Conservation (phyloP, 2,888 invertebrate species). For the Cosmia trapezina region DNA sequence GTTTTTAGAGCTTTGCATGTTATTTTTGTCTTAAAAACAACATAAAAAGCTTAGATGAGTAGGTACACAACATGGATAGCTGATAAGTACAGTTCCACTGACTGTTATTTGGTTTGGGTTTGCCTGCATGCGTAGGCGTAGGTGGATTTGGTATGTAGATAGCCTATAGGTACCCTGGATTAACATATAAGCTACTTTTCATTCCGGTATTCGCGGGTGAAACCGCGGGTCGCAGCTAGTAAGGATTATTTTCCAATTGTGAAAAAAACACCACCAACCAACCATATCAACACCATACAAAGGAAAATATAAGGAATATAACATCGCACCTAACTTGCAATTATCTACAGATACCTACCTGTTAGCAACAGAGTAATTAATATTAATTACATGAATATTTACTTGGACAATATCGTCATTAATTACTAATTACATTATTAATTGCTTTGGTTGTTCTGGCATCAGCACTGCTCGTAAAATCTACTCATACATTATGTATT, state of each 20-base stretch:
- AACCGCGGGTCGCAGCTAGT: no score
- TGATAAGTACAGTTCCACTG: neutral
- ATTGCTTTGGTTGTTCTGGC: constrained; percentile 10
- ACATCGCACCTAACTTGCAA: constrained; percentile 9
- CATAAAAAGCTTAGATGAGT: neutral
- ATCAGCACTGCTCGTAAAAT: no score
- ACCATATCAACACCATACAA: neutral
- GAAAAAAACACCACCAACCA: no score
- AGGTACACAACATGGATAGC: neutral
- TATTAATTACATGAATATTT: constrained; percentile 31
- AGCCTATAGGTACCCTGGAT: no score
- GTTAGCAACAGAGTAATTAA: constrained; percentile 32
- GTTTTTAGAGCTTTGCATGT: no score
- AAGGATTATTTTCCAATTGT: neutral
- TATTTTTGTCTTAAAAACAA: neutral
- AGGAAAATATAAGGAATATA: neutral
- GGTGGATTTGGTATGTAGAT: no score
- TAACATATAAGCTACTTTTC: no score
- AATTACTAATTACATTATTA: constrained; percentile 35
- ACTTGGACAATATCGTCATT: constrained; percentile 21
- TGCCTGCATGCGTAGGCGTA: no score
- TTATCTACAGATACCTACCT: neutral
- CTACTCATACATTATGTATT: neutral
- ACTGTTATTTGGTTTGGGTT: neutral
- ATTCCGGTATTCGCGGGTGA: no score